Conservation (phyloP, 2,113 vertebrate species). For the Neomonachus schauinslandi region DNA sequence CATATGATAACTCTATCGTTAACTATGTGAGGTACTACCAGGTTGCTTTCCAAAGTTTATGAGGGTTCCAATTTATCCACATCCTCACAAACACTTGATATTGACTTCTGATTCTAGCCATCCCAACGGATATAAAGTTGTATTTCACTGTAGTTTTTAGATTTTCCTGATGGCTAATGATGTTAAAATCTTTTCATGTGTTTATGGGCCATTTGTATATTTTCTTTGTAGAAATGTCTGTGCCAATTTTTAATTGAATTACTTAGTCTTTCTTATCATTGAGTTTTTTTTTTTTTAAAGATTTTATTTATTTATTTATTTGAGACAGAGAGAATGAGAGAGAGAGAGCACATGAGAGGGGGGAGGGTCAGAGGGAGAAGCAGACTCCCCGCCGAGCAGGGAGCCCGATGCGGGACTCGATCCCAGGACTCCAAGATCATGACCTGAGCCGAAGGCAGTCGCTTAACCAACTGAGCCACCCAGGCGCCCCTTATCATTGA, state of each 20-base stretch:
- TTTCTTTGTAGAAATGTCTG: neutral
- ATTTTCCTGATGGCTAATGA: neutral
- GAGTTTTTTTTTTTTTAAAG: too few species aligned
- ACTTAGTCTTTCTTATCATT: neutral
- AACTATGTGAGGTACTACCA: neutral
- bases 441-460: too few species aligned
- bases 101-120: neutral
- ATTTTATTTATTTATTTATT: too few species aligned
- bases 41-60: neutral
- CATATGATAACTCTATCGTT: neutral
- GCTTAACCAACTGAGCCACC: too few species aligned
- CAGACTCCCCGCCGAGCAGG: too few species aligned
- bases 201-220: neutral
- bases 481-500: neutral
- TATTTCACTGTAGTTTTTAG: neutral
- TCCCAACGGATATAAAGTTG: neutral
- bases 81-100: neutral
- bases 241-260: neutral
- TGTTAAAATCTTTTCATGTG: neutral
- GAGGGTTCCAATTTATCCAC: neutral
- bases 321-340: too few species aligned
- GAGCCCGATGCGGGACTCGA: too few species aligned
- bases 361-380: too few species aligned
- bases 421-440: too few species aligned
- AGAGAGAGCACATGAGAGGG: too few species aligned